phyloP scores from a whole-genome alignment of 2,888 invertebrate genomes.

The Phasia obesa region DNA sequence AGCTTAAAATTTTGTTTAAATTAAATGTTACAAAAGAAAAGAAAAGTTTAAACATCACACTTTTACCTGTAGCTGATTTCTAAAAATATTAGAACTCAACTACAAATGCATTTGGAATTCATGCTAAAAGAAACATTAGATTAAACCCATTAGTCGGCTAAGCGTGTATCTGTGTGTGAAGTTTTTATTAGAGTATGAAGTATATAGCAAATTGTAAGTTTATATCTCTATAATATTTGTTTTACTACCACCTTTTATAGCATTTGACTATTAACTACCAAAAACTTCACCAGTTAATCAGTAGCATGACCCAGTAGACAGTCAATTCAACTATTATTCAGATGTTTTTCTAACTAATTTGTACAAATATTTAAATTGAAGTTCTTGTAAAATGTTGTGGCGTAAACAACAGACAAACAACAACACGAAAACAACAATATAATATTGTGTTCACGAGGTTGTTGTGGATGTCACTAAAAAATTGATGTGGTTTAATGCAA shows the following conservation, averaged over 20 bases:
- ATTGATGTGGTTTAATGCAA: slow-evolving; percentile 29
- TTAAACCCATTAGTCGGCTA: neutral
- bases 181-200: neutral
- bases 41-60: too few species aligned
- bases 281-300: neutral
- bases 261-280: neutral
- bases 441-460: slow-evolving; percentile 50
- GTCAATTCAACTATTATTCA: neutral
- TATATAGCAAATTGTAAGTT: too few species aligned
- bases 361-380: slow-evolving; percentile 23
- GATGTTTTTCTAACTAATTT: slow-evolving; percentile 32
- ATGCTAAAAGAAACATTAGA: too few species aligned
- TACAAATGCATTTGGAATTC: too few species aligned
- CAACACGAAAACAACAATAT: slow-evolving; percentile 41
- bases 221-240: neutral
- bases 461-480: slow-evolving; percentile 39
- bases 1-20: too few species aligned
- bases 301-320: neutral
- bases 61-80: too few species aligned
- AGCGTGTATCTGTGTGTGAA: neutral
- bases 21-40: too few species aligned
- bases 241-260: neutral
- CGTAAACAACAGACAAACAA: slow-evolving; percentile 16
- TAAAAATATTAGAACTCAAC: too few species aligned
- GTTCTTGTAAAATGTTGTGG: slow-evolving; percentile 11